Conservation (phyloP, 1,140 invertebrate genomes). For the Diprion similis region DNA sequence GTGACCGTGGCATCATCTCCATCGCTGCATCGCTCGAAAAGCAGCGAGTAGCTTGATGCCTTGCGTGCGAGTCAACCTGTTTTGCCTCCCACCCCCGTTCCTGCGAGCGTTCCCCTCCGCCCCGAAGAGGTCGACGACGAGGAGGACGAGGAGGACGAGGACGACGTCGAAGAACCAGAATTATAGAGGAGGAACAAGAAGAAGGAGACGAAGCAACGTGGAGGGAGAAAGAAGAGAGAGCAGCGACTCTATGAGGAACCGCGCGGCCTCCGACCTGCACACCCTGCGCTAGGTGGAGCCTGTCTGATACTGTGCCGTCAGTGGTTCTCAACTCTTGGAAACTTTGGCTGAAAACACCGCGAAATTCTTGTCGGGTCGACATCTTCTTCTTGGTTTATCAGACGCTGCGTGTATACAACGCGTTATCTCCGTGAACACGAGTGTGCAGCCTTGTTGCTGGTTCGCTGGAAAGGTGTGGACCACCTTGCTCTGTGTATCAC, state of each 20-base stretch:
- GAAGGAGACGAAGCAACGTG: background rate
- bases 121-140: background rate
- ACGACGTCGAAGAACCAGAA: background rate
- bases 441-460: no score
- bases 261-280: conserved; percentile 59
- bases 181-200: conserved; percentile 9
- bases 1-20: conserved; percentile 20
- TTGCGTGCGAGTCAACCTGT: conserved; percentile 56
- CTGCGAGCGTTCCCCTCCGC: conserved; percentile 12
- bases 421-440: no score
- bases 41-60: conserved; percentile 39
- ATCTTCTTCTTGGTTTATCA: background rate
- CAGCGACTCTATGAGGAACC: conserved; percentile 59
- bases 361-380: background rate
- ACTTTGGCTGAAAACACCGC: background rate
- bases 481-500: background rate
- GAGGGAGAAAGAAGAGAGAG: conserved; percentile 48
- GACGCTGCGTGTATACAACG: no score
- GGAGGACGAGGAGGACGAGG: background rate
- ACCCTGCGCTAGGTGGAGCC: conserved; percentile 60
- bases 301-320: conserved; percentile 54
- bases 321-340: conserved; percentile 42
- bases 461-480: background rate
- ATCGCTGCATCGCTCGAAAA: background rate
- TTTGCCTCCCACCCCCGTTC: conserved; percentile 40